phyloP scores from a whole-genome alignment of 2,888 invertebrate genomes.

The Acrobasis suavella region DNA sequence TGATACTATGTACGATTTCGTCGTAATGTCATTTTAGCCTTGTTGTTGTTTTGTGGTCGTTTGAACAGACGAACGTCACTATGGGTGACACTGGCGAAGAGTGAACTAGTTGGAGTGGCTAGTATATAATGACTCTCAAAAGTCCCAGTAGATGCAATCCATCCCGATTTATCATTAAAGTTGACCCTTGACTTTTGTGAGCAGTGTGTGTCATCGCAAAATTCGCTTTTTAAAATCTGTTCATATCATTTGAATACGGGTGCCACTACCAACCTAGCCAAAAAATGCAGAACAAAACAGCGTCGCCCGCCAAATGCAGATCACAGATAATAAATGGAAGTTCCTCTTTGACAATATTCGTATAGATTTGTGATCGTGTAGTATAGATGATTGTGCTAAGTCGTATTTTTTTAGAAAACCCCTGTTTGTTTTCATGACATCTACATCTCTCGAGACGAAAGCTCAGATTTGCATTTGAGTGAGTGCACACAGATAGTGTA shows the following conservation, averaged over 20 bases:
- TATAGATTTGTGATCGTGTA: slow-evolving; percentile 44
- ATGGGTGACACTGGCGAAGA: too few relatives aligned
- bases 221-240: not conserved
- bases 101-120: too few relatives aligned
- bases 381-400: not conserved
- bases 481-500: not conserved
- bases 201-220: not conserved
- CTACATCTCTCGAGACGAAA: too few relatives aligned
- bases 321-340: slow-evolving; percentile 46
- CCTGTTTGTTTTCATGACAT: not conserved
- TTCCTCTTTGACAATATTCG: slow-evolving; percentile 76
- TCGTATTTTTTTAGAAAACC: not conserved
- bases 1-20: too few relatives aligned
- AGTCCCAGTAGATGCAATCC: too few relatives aligned
- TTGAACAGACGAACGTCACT: too few relatives aligned
- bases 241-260: not conserved
- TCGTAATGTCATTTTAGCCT: too few relatives aligned
- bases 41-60: too few relatives aligned
- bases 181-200: too few relatives aligned
- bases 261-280: slow-evolving; percentile 14
- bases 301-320: slow-evolving; percentile 19
- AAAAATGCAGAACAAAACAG: slow-evolving; percentile 12
- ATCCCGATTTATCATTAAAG: too few relatives aligned
- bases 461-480: not conserved
- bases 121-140: too few relatives aligned